Base-by-base conservation (phyloP, 2,888 invertebrate species). In the Xestobium rufovillosum region DNA sequence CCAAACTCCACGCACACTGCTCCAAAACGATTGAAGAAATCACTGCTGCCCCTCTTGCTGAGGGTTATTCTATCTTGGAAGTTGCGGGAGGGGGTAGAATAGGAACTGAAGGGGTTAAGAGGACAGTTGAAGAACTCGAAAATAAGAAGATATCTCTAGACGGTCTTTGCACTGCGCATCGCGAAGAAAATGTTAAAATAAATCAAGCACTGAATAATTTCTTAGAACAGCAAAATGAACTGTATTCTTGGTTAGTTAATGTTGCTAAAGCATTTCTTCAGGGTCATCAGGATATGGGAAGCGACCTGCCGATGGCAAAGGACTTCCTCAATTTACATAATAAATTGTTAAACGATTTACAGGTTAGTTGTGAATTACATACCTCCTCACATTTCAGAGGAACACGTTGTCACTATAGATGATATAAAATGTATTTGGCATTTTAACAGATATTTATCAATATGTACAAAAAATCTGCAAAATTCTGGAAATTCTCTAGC, bases 271-370 rank as follows among this genome's bases (percentile, higher is more conserved):
- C 77, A 32, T 83, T 83, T 56, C 66, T 88, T 29, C 76, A 78
- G 51, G 77, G 79, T 26, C 80, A 83, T 53, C 73, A 76, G 43
- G 77, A 83, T 52, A 79, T 87, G 77, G 87, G 87, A n/a, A 73
- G 72, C 34, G 73, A 75, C 55, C 56, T 77, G 15, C 63, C 69
- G 4, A 71, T 75, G 64, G 80, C 83, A 27, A 73, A 75, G 51
- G 82, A 83, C 57, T 87, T 86, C 60, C 69, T 83, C 43, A 72
- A 80, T 52, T 68, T 80, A 47, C 86, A 88, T 59, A 76, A 78
- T 49, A 76, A 80, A 53, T 63, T 87, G 31, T 72, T 82, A 52
- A 76, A 74, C 52, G 85, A 88, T 60, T 67, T 87, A 46, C 75
- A 76, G 70, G 81, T 81, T 60, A 60, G 63, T 42, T n/a, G n/a